Evolutionary conservation across 2,888 invertebrate genomes (phyloP).

Genomic region (Tholera decimalis): DNA sequence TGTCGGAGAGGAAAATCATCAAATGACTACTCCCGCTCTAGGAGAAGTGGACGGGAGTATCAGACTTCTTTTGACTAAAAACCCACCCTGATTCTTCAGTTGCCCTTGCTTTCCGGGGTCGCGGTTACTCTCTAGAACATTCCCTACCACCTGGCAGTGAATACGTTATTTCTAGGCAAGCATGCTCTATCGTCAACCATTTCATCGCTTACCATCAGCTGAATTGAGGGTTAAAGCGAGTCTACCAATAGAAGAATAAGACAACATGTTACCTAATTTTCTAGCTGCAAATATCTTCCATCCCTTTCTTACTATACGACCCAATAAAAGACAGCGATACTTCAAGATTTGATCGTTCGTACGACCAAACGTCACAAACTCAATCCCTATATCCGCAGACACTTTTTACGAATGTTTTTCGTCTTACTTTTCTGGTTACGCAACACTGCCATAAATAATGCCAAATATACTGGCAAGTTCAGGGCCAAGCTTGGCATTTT

Average conservation of each 20-base stretch:
- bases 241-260: neutral
- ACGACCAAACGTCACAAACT: slow-evolving; percentile 4
- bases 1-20: no score
- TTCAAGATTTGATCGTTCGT: slow-evolving; percentile 17
- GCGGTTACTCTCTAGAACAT: no score
- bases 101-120: no score
- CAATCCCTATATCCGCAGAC: slow-evolving; percentile 9
- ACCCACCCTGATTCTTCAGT: no score
- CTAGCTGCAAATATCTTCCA: slow-evolving; percentile 8
- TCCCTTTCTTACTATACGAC: slow-evolving; percentile 21
- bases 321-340: slow-evolving; percentile 15
- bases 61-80: no score
- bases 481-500: slow-evolving; percentile 58
- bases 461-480: slow-evolving; percentile 57
- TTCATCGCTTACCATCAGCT: no score
- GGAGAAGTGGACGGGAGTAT: no score
- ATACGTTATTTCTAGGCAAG: no score
- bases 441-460: slow-evolving; percentile 59
- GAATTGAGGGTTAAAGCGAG: neutral
- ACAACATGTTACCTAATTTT: neutral
- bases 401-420: slow-evolving; percentile 57
- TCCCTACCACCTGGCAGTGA: no score
- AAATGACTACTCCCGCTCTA: no score
- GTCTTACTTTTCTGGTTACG: slow-evolving; percentile 57
- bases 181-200: no score